phyloP scores from a whole-genome alignment of 53 echinoderm and acorn worm genomes.

The Zoroaster sp. region DNA sequence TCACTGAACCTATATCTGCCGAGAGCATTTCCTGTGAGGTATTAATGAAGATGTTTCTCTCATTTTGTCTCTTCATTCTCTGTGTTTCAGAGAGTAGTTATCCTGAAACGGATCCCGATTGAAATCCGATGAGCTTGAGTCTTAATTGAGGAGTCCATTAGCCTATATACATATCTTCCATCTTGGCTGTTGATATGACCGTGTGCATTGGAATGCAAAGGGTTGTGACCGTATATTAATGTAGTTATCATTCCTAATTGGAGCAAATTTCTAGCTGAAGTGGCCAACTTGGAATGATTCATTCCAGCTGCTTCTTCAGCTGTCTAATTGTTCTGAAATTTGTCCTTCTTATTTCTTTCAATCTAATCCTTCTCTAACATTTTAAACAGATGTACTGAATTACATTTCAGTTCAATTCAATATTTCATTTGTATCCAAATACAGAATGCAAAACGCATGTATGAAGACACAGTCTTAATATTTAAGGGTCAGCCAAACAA shows the following conservation, averaged over 20 bases:
- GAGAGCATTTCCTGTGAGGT: neutral
- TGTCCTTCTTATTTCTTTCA: no score
- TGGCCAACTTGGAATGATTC: neutral
- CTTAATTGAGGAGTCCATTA: slow-evolving; percentile 1
- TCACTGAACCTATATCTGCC: neutral
- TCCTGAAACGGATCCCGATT: neutral
- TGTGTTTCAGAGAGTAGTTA: neutral
- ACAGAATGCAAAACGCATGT: no score
- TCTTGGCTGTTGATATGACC: neutral
- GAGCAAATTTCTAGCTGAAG: neutral
- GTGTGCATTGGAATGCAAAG: no score
- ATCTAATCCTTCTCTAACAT: no score
- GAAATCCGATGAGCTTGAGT: neutral
- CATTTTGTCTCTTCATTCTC: neutral
- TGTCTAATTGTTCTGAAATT: no score
- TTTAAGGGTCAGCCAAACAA: no score
- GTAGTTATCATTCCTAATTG: no score
- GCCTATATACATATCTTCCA: neutral
- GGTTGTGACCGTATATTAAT: no score
- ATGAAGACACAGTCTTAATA: no score
- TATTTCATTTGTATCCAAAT: no score
- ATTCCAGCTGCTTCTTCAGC: neutral
- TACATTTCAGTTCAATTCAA: no score
- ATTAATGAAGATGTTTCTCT: slow-evolving; percentile 21
- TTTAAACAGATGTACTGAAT: no score